Evolutionary conservation across 2,113 vertebrate species (phyloP).

Genomic region (Synodontis membranacea): DNA sequence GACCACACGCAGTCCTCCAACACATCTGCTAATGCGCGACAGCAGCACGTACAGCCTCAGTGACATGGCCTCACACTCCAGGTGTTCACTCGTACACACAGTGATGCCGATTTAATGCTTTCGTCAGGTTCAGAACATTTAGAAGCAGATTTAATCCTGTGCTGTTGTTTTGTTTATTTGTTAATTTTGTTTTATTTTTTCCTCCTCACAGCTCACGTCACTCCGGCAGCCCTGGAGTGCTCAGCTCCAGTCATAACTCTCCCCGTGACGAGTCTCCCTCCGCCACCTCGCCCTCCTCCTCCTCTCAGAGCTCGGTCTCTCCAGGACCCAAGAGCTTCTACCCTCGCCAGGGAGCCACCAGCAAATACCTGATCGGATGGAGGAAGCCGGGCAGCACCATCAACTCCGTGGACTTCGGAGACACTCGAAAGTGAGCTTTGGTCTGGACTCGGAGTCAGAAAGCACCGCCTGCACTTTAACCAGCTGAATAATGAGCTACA

Average conservation of each 20-base stretch:
- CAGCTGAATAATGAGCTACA: background rate
- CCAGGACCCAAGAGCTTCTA: slow-evolving; percentile 96
- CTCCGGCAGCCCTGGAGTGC: slow-evolving; percentile 81
- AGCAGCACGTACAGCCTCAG: slow-evolving; percentile 90
- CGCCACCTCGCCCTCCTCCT: slow-evolving; percentile 80
- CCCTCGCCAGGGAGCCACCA: slow-evolving; percentile 96
- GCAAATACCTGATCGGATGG: slow-evolving; percentile 99
- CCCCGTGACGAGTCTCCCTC: slow-evolving; percentile 90
- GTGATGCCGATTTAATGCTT: background rate
- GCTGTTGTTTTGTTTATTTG: too few species aligned
- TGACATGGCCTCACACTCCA: slow-evolving; percentile 84
- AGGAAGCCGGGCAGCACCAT: slow-evolving; percentile 98
- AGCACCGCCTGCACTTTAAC: background rate
- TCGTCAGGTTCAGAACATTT: background rate
- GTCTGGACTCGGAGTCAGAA: background rate
- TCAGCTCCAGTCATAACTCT: slow-evolving; percentile 77
- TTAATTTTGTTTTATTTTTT: background rate
- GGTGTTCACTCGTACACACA: slow-evolving; percentile 68
- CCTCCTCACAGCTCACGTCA: slow-evolving; percentile 75
- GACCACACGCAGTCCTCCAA: slow-evolving; percentile 79
- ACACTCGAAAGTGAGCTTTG: slow-evolving; percentile 91
- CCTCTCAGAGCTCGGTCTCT: slow-evolving; percentile 86
- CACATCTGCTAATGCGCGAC: slow-evolving; percentile 87
- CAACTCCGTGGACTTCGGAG: slow-evolving; percentile 98
- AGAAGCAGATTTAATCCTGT: background rate